Evolutionary conservation across 2,113 vertebrate species (phyloP).

Genomic region (Puntigrus tetrazona): DNA sequence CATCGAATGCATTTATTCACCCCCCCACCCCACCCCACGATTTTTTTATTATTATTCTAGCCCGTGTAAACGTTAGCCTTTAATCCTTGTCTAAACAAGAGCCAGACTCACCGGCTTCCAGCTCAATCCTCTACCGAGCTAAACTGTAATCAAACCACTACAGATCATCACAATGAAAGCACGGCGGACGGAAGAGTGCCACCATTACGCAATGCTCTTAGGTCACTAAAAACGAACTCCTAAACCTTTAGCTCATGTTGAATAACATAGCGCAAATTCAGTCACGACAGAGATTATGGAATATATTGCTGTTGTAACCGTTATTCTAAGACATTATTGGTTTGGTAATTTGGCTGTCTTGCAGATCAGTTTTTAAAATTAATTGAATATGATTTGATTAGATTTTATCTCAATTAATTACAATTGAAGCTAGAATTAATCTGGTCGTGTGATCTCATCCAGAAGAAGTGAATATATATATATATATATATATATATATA

Average conservation of each 20-base stretch:
- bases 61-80: neutral
- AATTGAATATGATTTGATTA: no score
- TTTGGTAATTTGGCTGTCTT: neutral
- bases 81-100: conserved; percentile 43
- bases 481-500: no score
- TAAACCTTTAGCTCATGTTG: neutral
- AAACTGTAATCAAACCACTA: conserved; percentile 27
- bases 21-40: neutral
- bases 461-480: no score
- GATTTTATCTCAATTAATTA: no score
- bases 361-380: no score
- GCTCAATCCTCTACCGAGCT: neutral
- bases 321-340: neutral
- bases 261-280: neutral
- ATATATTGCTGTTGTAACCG: neutral
- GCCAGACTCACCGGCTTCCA: conserved; percentile 17
- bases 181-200: neutral
- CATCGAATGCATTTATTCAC: conserved; percentile 15
- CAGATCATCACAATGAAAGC: neutral
- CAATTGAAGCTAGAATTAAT: neutral
- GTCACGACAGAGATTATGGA: neutral
- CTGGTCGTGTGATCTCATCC: no score
- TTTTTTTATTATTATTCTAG: conserved; percentile 1
- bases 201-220: neutral
- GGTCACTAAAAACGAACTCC: neutral